A percentile compares a stretch with the other conserved stretches of the same genome.
Evolutionary conservation across 2,113 vertebrate genomes (phyloP).

Genomic region (Motacilla alba): DNA sequence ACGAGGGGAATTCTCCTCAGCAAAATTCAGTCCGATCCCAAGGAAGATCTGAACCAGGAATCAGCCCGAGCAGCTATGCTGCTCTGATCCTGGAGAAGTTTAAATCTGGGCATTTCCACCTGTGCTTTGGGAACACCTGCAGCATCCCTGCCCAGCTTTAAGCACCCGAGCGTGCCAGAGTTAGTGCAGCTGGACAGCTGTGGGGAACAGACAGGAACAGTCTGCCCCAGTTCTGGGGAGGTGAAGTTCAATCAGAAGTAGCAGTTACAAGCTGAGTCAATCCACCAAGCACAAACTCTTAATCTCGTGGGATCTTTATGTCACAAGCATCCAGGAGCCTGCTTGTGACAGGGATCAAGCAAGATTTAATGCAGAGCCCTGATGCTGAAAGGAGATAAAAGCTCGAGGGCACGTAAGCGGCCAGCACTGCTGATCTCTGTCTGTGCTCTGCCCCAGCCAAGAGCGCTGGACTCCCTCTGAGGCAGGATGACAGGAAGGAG

Average conservation of each 20-base stretch:
- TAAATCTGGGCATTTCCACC: background rate
- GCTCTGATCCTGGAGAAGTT: background rate
- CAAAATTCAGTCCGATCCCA: background rate
- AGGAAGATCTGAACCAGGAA: background rate
- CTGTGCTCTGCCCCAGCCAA: background rate
- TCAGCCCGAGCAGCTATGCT: fast-evolving
- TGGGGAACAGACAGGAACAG: background rate
- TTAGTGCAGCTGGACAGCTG: background rate
- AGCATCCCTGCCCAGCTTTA: background rate
- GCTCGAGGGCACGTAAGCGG: fast-evolving
- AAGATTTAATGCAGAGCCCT: background rate
- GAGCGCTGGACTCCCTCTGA: fast-evolving
- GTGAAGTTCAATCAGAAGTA: background rate
- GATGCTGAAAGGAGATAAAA: background rate
- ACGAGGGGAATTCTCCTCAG: fast-evolving
- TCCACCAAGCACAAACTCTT: background rate
- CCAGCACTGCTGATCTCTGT: background rate
- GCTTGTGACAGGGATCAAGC: background rate
- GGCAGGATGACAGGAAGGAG: background rate
- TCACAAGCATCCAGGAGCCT: background rate
- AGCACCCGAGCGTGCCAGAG: fast-evolving
- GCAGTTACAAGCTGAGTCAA: background rate
- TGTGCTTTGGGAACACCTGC: background rate
- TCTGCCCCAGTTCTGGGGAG: background rate
- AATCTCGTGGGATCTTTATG: background rate